Base-by-base conservation (phyloP, 92 coral and sea anemone species). In the Pocillopora meandrina region DNA sequence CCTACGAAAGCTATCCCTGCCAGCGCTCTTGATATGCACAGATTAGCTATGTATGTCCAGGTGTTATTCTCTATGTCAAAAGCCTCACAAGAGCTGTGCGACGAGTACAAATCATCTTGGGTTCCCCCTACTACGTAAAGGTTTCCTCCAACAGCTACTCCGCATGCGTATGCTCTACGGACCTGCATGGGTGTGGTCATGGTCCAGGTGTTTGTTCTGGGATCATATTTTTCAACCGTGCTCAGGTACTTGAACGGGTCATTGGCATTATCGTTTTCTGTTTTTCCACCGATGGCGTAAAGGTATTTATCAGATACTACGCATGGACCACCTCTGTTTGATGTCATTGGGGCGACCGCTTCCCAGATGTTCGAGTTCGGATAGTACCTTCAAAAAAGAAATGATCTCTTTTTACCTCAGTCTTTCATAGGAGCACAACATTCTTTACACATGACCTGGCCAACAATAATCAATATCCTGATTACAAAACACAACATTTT, bases 281-380 rank as follows among this genome's bases (percentile, higher is more conserved):
- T 93, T 90, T 96, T 96, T 55, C 99, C 99, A 77, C 99, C 99
- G 89, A 94, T 88, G 19, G 98, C 98, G 89, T 96, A 96, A 68
- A 96, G 94, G 87, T 57, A 82, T 74, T 82, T 89, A 52, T 80
- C 72, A 62, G 98, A 89, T 75, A 96, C 90, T 77, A 96, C 95
- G 35, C 99, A 92, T 11, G 99, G 98, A 21, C 99, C 99, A 5
- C 99, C 98, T 34, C 99, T 93, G 66, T 91, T 87, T 34, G 95
- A 86, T 56, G 86, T 86, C 92, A 96, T 91, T 19, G 97, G 97
- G 12, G 94, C 69, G 19, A 94, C 90, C 60, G 89, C 91, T 59
- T 94, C 92, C 99, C 99, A 96, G 42, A 84, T 74, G 85, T 92
- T 89, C 19, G 94, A 79, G 65, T 72, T 74, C 16, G 96, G 96